Base-by-base conservation (phyloP, 2,888 invertebrate species). In the Alitta virens region DNA sequence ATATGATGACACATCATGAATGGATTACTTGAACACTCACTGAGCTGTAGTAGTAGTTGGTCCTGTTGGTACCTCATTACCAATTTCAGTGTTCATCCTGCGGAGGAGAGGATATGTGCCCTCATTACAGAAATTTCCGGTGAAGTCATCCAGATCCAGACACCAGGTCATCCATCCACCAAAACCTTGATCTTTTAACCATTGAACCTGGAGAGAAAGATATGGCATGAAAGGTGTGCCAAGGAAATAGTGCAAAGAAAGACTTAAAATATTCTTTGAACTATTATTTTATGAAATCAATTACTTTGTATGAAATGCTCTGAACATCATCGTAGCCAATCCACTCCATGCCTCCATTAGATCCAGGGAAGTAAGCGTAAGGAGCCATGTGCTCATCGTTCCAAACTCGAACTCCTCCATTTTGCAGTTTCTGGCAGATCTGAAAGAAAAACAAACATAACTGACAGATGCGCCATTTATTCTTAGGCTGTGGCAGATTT, bases 341-440 rank as follows among this genome's bases (percentile, higher is more conserved):
- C 78, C 78, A 78, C 57, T 74, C 73, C 50, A n/a, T n/a, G n/a
- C 70, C 63, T 3, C 69, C 69, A 40, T 68, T 58, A 12, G 33
- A 33, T 5, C 3, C 46, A 46, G n/a, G 9, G 7, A 46, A 21
- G 9, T 73, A 71, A 16, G 71, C 52, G 51, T 96, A 96, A 7
- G 96, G 96, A 60, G 68, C 71, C 49, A 71, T 67, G 52, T 71
- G 71, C 12, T 70, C 70, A 25, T 68, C 67, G 93, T 70, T 68
- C 62, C 71, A 70, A 16, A 69, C 67, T 1, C 67, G 65, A 9
- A n/a, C 71, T 14, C 71, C 71, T 7, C 72, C 72, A 40, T 58
- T 62, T 14, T 63, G 62, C 16, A 71, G 57, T 71, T 71, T 70
- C 7, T 71, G 65, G 64, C 74, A 75, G 14, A 75, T 70, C 74